These are phyloP conservation scores for Aphodius sticticus DNA, from an alignment of 2,888 invertebrate genomes.

Conservation along the genomic window DNA sequence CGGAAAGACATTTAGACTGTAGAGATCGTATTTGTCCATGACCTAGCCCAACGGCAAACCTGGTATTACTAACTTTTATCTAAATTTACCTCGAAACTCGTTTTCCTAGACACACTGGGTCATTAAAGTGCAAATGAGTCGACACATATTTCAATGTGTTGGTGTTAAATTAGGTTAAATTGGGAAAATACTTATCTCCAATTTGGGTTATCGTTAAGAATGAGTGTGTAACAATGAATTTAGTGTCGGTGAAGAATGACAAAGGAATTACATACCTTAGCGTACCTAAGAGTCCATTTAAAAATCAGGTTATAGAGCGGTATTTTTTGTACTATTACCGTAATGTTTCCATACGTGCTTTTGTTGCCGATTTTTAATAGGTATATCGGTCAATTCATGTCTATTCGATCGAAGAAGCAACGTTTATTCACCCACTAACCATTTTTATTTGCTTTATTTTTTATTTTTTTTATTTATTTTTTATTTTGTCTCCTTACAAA, in stretches of 20 bases:
- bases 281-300: not conserved
- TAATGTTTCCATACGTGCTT: not conserved
- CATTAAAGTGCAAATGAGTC: not conserved
- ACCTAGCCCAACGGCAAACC: no score
- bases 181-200: not conserved
- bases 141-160: not conserved
- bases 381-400: not conserved
- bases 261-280: not conserved
- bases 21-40: no score
- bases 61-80: not conserved
- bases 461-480: no score
- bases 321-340: not conserved
- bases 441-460: no score
- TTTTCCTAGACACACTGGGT: not conserved
- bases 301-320: not conserved
- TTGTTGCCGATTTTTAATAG: not conserved
- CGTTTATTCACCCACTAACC: not conserved
- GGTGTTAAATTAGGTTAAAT: not conserved
- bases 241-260: not conserved
- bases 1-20: no score
- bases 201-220: no score
- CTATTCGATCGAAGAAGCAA: not conserved
- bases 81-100: not conserved
- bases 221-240: not conserved
- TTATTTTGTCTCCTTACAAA: no score